phyloP scores from a whole-genome alignment of 2,888 invertebrate species.

The Thymelicus lineola region DNA sequence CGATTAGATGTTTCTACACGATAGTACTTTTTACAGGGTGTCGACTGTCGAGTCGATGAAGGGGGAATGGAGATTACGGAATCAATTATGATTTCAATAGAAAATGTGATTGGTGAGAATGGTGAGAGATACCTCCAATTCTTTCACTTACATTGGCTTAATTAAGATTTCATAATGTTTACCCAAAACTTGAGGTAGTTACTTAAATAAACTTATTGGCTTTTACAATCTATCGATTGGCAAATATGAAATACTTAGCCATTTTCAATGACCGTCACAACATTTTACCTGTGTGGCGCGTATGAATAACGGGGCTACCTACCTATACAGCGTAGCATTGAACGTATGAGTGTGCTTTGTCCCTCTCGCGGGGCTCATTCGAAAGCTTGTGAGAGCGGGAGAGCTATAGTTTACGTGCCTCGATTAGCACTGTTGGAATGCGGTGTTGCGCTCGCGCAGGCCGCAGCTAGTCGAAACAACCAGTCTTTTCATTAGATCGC shows the following conservation, averaged over 20 bases:
- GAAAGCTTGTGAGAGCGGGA: slow-evolving; percentile 59
- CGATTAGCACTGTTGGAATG: slow-evolving; percentile 75
- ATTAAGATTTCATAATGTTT: neutral
- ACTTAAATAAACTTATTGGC: neutral
- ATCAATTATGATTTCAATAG: too few relatives aligned
- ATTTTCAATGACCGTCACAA: slow-evolving; percentile 54
- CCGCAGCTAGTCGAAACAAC: slow-evolving; percentile 62
- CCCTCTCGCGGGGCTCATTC: slow-evolving; percentile 48
- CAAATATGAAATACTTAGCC: slow-evolving; percentile 44
- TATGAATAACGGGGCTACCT: slow-evolving; percentile 78
- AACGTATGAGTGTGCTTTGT: slow-evolving; percentile 47
- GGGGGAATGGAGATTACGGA: too few relatives aligned
- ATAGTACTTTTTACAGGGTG: too few relatives aligned
- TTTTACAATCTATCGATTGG: slow-evolving; percentile 42
- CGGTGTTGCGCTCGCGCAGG: slow-evolving; percentile 76
- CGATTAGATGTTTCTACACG: too few relatives aligned
- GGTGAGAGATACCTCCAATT: neutral
- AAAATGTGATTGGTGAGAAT: too few relatives aligned
- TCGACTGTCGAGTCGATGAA: too few relatives aligned
- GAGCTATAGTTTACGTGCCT: slow-evolving; percentile 61
- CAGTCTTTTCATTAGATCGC: slow-evolving; percentile 75
- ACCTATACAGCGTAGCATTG: slow-evolving; percentile 57
- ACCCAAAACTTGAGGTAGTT: neutral
- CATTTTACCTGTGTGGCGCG: slow-evolving; percentile 61
- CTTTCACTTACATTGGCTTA: neutral